phyloP scores from a whole-genome alignment of 1,140 invertebrate species.

The Orius insidiosus region DNA sequence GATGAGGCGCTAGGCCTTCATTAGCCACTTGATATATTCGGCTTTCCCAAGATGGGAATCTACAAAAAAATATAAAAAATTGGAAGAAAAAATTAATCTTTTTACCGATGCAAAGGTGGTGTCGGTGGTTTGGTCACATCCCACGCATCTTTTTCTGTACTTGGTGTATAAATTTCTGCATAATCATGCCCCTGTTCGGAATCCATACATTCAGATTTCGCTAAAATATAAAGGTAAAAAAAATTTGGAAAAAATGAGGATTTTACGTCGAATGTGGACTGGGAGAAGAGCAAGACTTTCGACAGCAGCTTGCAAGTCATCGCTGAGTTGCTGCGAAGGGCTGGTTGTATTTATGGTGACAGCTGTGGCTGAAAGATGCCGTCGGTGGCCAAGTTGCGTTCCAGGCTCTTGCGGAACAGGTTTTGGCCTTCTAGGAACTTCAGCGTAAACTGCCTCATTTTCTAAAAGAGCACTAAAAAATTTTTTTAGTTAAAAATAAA shows the following conservation, averaged over 20 bases:
- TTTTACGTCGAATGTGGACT: slow-evolving; percentile 20
- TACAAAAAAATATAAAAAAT: slow-evolving; percentile 17
- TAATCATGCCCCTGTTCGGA: slow-evolving; percentile 60
- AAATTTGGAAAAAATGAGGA: slow-evolving; percentile 15
- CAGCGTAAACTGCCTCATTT: slow-evolving; percentile 25
- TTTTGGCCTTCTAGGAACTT: slow-evolving; percentile 23
- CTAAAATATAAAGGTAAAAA: slow-evolving; percentile 22
- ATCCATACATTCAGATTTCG: slow-evolving; percentile 22
- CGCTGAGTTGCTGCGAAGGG: slow-evolving; percentile 25
- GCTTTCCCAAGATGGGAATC: slow-evolving; percentile 85
- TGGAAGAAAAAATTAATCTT: background rate
- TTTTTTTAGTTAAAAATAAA: background rate
- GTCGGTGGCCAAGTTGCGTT: slow-evolving; percentile 33
- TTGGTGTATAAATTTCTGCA: slow-evolving; percentile 86
- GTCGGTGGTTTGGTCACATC: slow-evolving; percentile 51
- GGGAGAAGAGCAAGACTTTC: slow-evolving; percentile 30
- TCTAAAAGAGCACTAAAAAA: slow-evolving; percentile 19
- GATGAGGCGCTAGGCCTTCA: slow-evolving; percentile 46
- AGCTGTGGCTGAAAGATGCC: slow-evolving; percentile 34
- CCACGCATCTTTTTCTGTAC: slow-evolving; percentile 43
- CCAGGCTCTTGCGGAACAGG: slow-evolving; percentile 22
- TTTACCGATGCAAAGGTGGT: slow-evolving; percentile 55
- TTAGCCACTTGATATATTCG: slow-evolving; percentile 80
- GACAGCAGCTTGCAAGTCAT: slow-evolving; percentile 36
- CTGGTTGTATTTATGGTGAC: slow-evolving; percentile 25